Conservation (phyloP, 2,797 vertebrate genomes). For the Falco biarmicus region DNA sequence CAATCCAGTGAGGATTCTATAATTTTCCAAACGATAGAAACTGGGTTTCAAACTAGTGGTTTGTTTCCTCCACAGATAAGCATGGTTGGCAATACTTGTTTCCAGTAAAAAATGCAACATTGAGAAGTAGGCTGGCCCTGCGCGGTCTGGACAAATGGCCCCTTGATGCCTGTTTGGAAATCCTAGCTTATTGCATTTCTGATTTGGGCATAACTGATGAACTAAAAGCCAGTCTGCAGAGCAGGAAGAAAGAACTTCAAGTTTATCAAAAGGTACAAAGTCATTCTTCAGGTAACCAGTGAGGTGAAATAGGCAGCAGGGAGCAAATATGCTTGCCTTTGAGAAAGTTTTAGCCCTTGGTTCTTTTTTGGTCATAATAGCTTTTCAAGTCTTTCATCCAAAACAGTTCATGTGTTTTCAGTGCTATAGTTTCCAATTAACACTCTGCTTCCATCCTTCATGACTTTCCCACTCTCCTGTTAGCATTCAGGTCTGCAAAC, state of each 20-base stretch:
- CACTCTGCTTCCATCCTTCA: neutral
- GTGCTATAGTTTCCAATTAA: neutral
- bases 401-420: neutral
- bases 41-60: neutral
- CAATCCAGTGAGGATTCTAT: neutral
- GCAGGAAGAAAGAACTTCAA: conserved; percentile 85
- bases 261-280: conserved; percentile 87
- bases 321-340: neutral
- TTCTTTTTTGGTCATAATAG: neutral
- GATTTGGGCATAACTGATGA: conserved; percentile 74
- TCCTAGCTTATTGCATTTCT: conserved; percentile 90
- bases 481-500: neutral
- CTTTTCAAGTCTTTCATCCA: neutral
- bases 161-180: conserved; percentile 85
- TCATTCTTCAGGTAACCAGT: neutral
- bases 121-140: conserved; percentile 86
- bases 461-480: neutral
- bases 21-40: neutral
- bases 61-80: conserved; percentile 72
- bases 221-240: conserved; percentile 79
- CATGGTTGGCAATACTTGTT: conserved; percentile 86
- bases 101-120: conserved; percentile 81
- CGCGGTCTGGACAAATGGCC: conserved; percentile 89
- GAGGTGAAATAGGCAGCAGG: neutral
- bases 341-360: neutral